Base-by-base conservation (phyloP, 2,888 invertebrate genomes). In the Oligia latruncula region DNA sequence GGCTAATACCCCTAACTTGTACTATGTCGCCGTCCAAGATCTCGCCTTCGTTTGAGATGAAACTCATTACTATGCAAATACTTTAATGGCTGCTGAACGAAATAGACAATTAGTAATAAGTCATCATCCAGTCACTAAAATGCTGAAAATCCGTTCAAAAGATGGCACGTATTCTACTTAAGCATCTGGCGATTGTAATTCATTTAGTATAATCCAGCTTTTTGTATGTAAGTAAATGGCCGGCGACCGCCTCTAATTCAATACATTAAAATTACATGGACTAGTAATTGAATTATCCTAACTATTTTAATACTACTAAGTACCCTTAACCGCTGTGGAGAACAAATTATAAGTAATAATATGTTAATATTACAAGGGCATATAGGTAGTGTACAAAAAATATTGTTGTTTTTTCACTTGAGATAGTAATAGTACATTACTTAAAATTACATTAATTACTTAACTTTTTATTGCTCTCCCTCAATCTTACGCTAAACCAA, bases 241-340 rank as follows among this genome's bases (percentile, higher is more conserved):
- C 94, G 94, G 94, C 95, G 93, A 93, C 95, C 92, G 90, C 93
- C 95, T 95, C 95, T 93, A 90, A 93, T 93, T 94, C 92, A 95
- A 95, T 95, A 95, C 92, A 94, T 95, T 96, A 96, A 95, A 93
- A 95, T 96, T 96, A 97, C 92, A 95, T 95, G 95, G 97, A 97
- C 97, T 97, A 97, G 97, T 95, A 95, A 96, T 96, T 96, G 95
- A 96, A 96, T 96, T 96, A 97, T 94, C 92, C 96, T 97, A 97
- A 94, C 96, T 97, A 96, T 81, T 77, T 93, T 81, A 83, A 81
- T 83, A 67, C 78, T 83, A 82, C 84, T 96, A 96, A 96, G 96
- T 97, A 97, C 96, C 96, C 95, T 95, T 95, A 94, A 96, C 97
- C 97, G 96, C 96, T 94, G 95, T 94, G 96, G 96, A 96, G 96